These are phyloP conservation scores for Diglossa cyanea DNA, from an alignment of 2,797 vertebrate genomes.

Conservation along the genomic window DNA sequence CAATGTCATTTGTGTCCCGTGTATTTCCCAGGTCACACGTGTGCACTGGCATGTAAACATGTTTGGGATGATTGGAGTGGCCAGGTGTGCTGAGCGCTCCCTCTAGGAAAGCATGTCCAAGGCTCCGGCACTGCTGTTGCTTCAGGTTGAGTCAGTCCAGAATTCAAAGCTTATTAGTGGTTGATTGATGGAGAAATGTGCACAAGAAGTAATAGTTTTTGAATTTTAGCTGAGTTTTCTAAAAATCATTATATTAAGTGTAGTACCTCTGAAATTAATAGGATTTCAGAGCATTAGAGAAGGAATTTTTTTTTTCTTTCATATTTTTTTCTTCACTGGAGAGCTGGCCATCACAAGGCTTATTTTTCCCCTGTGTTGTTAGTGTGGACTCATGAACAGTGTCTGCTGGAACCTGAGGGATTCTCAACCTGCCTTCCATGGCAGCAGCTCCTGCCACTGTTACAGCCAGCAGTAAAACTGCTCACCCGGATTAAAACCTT, in stretches of 20 bases:
- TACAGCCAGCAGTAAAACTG: background rate
- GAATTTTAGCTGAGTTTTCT: background rate
- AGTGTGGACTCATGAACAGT: background rate
- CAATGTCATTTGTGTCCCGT: accelerated
- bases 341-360: background rate
- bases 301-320: background rate
- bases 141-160: background rate
- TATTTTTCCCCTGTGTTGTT: background rate
- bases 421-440: background rate
- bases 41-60: background rate
- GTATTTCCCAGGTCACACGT: background rate
- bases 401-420: background rate
- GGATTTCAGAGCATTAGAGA: background rate
- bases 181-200: background rate
- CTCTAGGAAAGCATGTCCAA: accelerated
- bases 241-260: background rate
- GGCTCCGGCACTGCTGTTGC: background rate
- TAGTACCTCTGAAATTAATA: background rate
- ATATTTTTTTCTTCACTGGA: background rate
- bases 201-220: background rate
- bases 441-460: background rate
- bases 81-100: background rate
- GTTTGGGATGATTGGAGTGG: background rate
- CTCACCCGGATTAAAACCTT: background rate
- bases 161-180: background rate